These are phyloP conservation scores for Lordiphosa stackelbergi DNA, from an alignment of 1,140 invertebrate genomes.

Conservation along the genomic window DNA sequence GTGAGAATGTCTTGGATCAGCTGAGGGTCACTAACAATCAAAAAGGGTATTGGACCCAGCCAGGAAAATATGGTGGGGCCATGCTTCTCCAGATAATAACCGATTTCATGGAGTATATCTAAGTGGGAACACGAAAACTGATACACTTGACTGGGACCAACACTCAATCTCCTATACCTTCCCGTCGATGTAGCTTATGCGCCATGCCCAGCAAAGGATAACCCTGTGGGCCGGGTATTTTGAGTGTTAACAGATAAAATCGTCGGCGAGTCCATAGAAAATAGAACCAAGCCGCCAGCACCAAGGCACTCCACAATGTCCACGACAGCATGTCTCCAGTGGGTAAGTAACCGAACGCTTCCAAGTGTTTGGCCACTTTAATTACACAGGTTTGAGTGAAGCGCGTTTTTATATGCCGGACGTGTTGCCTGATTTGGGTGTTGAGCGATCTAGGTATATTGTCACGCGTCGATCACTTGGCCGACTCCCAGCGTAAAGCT, in stretches of 20 bases:
- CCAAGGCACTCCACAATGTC: constrained; percentile 40
- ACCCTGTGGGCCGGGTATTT: constrained; percentile 64
- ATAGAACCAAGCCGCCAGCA: constrained; percentile 59
- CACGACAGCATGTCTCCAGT: constrained; percentile 48
- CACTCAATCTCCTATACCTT: constrained; percentile 42
- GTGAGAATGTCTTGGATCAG: constrained; percentile 64
- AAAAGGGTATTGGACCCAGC: constrained; percentile 64
- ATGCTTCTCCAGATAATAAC: constrained; percentile 39
- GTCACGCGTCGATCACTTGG: constrained; percentile 35
- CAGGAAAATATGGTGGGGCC: constrained; percentile 56
- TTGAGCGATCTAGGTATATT: constrained; percentile 30
- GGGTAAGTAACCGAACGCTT: constrained; percentile 22
- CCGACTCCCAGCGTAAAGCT: constrained; percentile 15
- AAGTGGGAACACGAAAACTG: constrained; percentile 1
- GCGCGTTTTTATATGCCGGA: constrained; percentile 59
- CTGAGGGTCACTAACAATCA: constrained; percentile 61
- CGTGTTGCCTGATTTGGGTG: constrained; percentile 28
- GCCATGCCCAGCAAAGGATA: constrained; percentile 70
- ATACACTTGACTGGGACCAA: neutral
- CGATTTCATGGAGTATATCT: constrained; percentile 58
- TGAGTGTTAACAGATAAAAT: constrained; percentile 54
- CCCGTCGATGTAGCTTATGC: constrained; percentile 42
- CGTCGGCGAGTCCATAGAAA: constrained; percentile 65
- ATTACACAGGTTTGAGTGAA: constrained; percentile 26
- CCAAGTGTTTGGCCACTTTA: constrained; percentile 32